These are phyloP conservation scores for Neofelis nebulosa DNA, from an alignment of 2,113 vertebrate species.

Conservation along the genomic window DNA sequence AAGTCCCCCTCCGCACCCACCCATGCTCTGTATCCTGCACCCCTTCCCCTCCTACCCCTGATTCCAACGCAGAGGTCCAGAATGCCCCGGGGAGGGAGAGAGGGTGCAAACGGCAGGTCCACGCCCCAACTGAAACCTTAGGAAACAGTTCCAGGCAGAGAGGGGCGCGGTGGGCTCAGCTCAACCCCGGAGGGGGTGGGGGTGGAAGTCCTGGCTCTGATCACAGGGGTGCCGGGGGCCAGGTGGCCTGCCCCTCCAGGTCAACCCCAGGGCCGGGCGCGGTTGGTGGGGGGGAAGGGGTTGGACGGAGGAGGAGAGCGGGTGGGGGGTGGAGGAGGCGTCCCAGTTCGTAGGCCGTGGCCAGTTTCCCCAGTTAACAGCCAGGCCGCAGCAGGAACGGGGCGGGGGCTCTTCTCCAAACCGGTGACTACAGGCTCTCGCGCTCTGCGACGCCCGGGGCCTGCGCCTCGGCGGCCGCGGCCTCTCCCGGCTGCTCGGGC, in stretches of 20 bases:
- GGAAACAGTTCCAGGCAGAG: background rate
- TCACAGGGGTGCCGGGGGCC: too few relatives aligned
- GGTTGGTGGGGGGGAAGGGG: background rate
- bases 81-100: background rate
- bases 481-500: background rate
- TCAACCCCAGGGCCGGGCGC: background rate
- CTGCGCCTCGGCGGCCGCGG: background rate
- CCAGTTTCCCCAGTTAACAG: background rate
- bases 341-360: background rate
- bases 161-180: background rate
- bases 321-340: background rate
- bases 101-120: background rate
- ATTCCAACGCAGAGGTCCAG: background rate
- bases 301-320: background rate
- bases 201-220: background rate
- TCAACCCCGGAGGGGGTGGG: background rate
- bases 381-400: background rate
- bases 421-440: conserved; percentile 49
- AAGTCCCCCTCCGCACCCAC: background rate
- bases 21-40: background rate
- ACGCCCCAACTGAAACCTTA: background rate
- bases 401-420: conserved; percentile 25
- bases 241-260: background rate
- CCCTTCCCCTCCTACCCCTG: background rate
- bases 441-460: conserved; percentile 67